Percentiles rank a stretch among this genome's conserved stretches.
These are phyloP conservation scores for Lampris incognitus DNA, from an alignment of 2,113 vertebrate genomes.

Conservation along the genomic window DNA sequence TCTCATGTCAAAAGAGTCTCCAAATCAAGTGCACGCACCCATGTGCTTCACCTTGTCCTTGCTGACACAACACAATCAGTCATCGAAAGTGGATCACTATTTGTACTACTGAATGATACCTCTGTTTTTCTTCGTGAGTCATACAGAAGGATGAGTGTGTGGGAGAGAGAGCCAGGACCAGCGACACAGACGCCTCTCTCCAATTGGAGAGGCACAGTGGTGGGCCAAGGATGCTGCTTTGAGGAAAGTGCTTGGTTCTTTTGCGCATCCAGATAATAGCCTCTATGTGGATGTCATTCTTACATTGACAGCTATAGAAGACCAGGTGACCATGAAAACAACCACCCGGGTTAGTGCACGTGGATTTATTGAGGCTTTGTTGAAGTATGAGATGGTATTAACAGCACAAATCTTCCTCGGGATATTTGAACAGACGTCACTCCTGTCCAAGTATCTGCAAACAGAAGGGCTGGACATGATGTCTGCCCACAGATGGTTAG, in stretches of 20 bases:
- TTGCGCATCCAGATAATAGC: constrained; percentile 16
- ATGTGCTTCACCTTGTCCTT: constrained; percentile 37
- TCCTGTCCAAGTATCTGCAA: constrained; percentile 26
- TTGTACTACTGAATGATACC: constrained; percentile 17
- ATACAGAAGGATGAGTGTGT: constrained; percentile 22
- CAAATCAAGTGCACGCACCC: constrained; percentile 34
- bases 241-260: constrained; percentile 32
- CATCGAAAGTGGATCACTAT: constrained; percentile 37
- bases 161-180: constrained; percentile 32
- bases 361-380: constrained; percentile 5
- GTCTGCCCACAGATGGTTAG: constrained; percentile 20
- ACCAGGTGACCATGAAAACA: constrained; percentile 19
- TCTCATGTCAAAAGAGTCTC: constrained; percentile 31
- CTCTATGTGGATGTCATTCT: constrained; percentile 17
- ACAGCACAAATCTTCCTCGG: constrained; percentile 14
- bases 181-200: constrained; percentile 16
- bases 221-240: constrained; percentile 25
- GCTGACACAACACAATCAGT: constrained; percentile 31
- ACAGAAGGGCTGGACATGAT: constrained; percentile 16
- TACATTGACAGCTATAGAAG: constrained; percentile 26
- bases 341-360: neutral
- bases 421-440: neutral
- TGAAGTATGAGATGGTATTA: constrained; percentile 15
- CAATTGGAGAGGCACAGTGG: constrained; percentile 22
- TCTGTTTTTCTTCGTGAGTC: constrained; percentile 25